phyloP scores from a whole-genome alignment of 2,797 vertebrate genomes.

The Smutsia temminckii region DNA sequence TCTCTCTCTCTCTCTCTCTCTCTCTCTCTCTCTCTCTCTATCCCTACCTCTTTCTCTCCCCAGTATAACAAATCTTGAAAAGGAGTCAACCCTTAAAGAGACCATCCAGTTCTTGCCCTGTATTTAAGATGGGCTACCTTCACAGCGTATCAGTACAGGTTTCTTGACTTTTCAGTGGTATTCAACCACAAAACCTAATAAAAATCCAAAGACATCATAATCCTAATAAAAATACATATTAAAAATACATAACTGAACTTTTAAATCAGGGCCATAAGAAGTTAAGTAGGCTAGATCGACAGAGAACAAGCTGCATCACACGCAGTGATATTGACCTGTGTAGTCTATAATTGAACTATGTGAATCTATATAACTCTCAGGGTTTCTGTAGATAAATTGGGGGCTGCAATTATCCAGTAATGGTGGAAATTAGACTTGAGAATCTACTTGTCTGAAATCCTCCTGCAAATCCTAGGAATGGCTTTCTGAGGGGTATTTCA shows the following conservation, averaged over 20 bases:
- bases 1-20: background rate
- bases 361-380: background rate
- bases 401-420: background rate
- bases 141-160: background rate
- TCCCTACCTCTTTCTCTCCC: background rate
- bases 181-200: background rate
- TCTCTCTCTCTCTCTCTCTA: background rate
- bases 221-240: background rate
- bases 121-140: background rate
- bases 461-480: background rate
- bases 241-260: background rate
- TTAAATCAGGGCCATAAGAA: background rate
- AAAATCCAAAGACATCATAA: background rate
- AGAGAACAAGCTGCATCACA: background rate
- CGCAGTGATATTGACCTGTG: background rate
- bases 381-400: background rate
- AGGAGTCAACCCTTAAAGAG: background rate
- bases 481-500: background rate
- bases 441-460: background rate
- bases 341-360: background rate
- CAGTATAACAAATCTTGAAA: background rate
- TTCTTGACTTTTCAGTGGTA: background rate
- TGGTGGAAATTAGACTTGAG: background rate
- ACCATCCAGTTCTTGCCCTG: background rate
- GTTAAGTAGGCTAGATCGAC: background rate